phyloP scores from a whole-genome alignment of 2,113 vertebrate genomes.

The Hydrochoerus hydrochaeris region DNA sequence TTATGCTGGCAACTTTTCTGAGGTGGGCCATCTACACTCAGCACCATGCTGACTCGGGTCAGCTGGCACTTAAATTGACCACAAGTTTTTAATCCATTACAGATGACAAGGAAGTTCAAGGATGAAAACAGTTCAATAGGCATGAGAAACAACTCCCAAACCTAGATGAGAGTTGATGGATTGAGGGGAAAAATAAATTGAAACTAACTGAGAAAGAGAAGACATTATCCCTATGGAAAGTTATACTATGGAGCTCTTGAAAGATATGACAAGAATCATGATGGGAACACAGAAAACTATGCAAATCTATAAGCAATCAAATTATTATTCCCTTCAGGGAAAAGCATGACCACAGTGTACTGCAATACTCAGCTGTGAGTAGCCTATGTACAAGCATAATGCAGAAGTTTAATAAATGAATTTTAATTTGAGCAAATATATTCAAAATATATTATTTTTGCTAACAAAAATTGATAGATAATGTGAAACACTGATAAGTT shows the following conservation, averaged over 20 bases:
- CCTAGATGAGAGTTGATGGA: neutral
- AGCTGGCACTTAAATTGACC: too few relatives aligned
- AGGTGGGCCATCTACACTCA: too few relatives aligned
- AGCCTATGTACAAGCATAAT: neutral
- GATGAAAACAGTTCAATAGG: neutral
- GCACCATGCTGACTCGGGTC: too few relatives aligned
- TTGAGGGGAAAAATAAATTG: neutral
- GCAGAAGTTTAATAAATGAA: neutral
- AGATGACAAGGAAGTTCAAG: neutral
- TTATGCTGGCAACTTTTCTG: too few relatives aligned
- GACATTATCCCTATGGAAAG: neutral
- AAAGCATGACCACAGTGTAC: neutral
- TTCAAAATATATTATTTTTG: neutral
- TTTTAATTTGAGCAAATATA: conserved; percentile 19
- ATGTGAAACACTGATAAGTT: neutral
- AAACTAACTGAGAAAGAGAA: neutral
- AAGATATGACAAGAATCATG: neutral
- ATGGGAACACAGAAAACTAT: neutral
- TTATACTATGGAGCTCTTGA: neutral
- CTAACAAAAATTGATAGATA: neutral
- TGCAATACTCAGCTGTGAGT: neutral
- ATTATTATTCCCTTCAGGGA: neutral
- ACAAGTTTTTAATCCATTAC: too few relatives aligned
- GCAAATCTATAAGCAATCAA: neutral
- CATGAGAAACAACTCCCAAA: neutral